Base-by-base conservation (phyloP, 1,140 invertebrate genomes). In the Elymnias hypermnestra region DNA sequence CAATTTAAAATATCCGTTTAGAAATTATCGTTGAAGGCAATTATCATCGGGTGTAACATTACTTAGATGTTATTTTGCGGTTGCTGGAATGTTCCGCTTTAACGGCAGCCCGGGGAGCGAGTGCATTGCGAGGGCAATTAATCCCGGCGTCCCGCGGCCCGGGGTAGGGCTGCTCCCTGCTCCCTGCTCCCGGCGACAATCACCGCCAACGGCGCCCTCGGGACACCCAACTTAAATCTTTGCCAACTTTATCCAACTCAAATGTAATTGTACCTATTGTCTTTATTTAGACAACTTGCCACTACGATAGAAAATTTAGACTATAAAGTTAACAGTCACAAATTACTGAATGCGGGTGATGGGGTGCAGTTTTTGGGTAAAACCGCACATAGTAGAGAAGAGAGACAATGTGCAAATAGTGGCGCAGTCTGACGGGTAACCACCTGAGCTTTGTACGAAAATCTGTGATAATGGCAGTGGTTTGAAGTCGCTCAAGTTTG, bases 111-210 rank as follows among this genome's bases (percentile, higher is more conserved):
- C 46, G 41, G 81, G 77, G 81, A 82, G 47, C 29, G 58, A 60
- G 60, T 67, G 63, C 66, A 67, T 61, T 63, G 63, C 65, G 63
- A 59, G 58, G 67, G 71, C 81, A 84, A 84, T 84, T 84, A 84
- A 84, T 76, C 67, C 64, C 47, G 64, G 55, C 37, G 13, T 26
- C 25, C 31, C 36, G 54, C 35, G 42, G 26, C 33, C 47, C 46
- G 65, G 63, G 51, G 53, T 50, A 46, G 55, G 54, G 57, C 23
- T 12, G 58, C 68, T n/a, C n/a, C n/a, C n/a, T n/a, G n/a, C n/a
- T n/a, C n/a, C n/a, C n/a, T n/a, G n/a, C n/a, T 63, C 72, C 57
- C 71, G 65, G 71, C 76, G 81, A 84, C 81, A 84, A 84, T 84
- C 78, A 83, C 63, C 18, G 53, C 17, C 46, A 81, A 84, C 63